Evolutionary conservation across 2,797 vertebrate species (phyloP), one percentile per base, ranked within the genome.

Genomic region (Oreortyx pictus): DNA sequence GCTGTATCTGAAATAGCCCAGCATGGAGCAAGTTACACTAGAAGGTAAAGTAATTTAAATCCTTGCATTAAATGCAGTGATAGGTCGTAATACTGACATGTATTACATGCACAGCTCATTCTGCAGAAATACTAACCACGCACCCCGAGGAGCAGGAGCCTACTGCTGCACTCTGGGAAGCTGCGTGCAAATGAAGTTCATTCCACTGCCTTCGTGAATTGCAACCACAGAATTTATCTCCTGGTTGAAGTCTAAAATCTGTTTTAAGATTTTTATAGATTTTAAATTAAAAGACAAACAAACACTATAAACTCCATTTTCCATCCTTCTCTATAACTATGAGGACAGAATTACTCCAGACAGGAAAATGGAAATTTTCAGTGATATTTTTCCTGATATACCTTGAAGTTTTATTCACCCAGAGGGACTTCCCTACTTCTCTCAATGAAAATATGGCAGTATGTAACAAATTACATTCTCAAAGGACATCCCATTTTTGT

Each of bases 401-500:
- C 94, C 94, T 91, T 57, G 54, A 95, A 94, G 89, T 94, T 97
- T 97, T 97, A 97, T 93, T 97, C 93, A 92, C 74, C 80, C 89
- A 50, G 54, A 88, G 89, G 93, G 95, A 96, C 86, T 91, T 83
- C 35, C 25, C 81, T 64, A 90, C 85, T 94, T 94, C 89, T 93
- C 88, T 94, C 91, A 95, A 95, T 88, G 96, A 92, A 96, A 95
- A 92, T 94, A 90, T 94, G 93, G 85, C 89, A 84, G 90, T 93
- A 92, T 87, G 86, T 96, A 96, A 96, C 96, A 96, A 96, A 96
- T 96, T 97, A 97, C 85, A 43, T 73, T 88, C 96, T 97, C 92
- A 94, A 59, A 95, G 91, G 96, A 96, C 88, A 86, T 90, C 89
- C 84, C 87, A 92, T 96, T 97, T 97, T 97, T 96, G 95, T 97